A percentile compares a stretch with the other conserved stretches of the same genome.
Conservation (phyloP, 1,140 invertebrate genomes). For the Thalassaphorura encarpata region DNA sequence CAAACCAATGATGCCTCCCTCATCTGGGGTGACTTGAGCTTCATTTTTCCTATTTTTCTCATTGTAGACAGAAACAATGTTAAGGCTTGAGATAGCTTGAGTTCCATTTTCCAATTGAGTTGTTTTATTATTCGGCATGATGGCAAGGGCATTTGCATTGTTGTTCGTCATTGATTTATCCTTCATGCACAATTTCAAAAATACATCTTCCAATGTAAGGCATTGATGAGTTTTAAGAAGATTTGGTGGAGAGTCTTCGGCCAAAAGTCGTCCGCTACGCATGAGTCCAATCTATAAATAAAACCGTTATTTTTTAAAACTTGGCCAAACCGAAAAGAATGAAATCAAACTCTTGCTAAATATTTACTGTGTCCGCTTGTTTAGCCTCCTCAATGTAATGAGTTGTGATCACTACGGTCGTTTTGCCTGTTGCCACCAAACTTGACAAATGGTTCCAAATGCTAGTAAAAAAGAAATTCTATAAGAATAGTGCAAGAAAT, state of each 20-base stretch:
- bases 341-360: not conserved
- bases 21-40: conserved; percentile 51
- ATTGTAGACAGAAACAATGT: conserved; percentile 28
- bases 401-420: conserved; percentile 86
- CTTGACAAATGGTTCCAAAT: conserved; percentile 85
- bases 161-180: conserved; percentile 32
- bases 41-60: conserved; percentile 26
- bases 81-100: not conserved
- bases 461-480: conserved; percentile 44
- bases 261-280: conserved; percentile 78
- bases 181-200: conserved; percentile 76
- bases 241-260: conserved; percentile 79
- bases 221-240: conserved; percentile 72
- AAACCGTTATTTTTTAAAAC: too few species aligned
- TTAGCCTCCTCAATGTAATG: conserved; percentile 89
- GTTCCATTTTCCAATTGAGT: not conserved
- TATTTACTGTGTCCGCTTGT: conserved; percentile 68
- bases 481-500: not conserved
- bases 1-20: conserved; percentile 70
- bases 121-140: not conserved
- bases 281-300: conserved; percentile 84
- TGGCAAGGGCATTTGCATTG: not conserved
- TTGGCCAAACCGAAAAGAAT: too few species aligned
- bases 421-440: conserved; percentile 66
- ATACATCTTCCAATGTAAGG: conserved; percentile 81